These are phyloP conservation scores for Damaliscus lunatus DNA, from an alignment of 2,113 vertebrate genomes.

Conservation along the genomic window DNA sequence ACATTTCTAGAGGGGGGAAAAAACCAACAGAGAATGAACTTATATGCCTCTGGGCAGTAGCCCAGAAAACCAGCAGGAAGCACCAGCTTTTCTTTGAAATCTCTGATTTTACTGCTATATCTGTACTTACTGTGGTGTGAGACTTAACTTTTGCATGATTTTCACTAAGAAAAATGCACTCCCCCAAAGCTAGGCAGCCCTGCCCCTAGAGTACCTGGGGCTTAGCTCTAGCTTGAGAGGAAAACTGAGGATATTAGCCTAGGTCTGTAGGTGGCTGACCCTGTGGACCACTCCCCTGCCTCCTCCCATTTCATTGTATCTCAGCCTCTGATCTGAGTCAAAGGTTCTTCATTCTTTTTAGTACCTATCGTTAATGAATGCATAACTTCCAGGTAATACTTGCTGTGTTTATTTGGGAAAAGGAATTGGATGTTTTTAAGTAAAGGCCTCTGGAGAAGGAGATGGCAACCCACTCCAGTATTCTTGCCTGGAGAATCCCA, in stretches of 20 bases:
- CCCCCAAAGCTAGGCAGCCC: not conserved
- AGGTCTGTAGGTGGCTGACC: not conserved
- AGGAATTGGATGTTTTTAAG: not conserved
- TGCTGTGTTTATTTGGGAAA: not conserved
- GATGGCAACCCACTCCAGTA: not conserved
- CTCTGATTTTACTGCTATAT: not conserved
- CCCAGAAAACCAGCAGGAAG: not conserved
- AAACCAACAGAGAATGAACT: not conserved
- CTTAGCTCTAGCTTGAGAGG: not conserved
- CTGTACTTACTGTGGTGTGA: not conserved
- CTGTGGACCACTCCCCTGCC: not conserved
- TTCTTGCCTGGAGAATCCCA: not conserved
- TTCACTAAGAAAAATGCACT: not conserved
- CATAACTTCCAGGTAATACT: not conserved
- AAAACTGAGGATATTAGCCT: too few species aligned
- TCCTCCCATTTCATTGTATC: rapidly evolving
- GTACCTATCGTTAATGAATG: not conserved
- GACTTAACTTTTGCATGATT: not conserved
- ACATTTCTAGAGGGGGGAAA: not conserved
- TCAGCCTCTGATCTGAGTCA: not conserved
- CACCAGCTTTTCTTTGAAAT: not conserved
- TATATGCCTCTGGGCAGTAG: not conserved
- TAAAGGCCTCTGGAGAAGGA: not conserved
- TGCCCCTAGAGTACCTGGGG: not conserved
- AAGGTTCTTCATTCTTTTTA: not conserved